phyloP scores from a whole-genome alignment of 1,140 invertebrate genomes.

The Euura saliciscinereae region DNA sequence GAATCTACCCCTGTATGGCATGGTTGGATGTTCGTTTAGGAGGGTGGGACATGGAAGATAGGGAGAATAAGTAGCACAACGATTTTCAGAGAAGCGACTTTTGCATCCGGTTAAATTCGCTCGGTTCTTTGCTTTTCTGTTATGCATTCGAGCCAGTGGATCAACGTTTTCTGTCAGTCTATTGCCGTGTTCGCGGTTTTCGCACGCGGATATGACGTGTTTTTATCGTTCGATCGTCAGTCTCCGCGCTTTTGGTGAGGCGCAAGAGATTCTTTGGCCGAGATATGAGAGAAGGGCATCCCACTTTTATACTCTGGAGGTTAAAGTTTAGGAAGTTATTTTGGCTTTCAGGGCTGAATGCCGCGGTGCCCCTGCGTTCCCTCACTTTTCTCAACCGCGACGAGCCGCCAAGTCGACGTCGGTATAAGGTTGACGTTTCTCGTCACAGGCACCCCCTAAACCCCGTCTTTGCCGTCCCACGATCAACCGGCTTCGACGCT shows the following conservation, averaged over 20 bases:
- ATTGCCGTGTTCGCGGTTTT: not conserved
- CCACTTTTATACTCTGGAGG: constrained; percentile 48
- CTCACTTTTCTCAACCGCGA: constrained; percentile 12
- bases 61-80: too few species aligned
- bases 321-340: constrained; percentile 54
- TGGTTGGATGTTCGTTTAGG: too few species aligned
- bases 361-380: constrained; percentile 11
- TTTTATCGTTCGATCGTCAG: constrained; percentile 35
- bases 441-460: constrained; percentile 34
- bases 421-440: constrained; percentile 42
- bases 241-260: not conserved
- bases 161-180: not conserved
- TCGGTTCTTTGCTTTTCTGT: not conserved
- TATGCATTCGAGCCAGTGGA: not conserved
- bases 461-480: constrained; percentile 15
- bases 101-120: too few species aligned
- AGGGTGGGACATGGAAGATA: too few species aligned
- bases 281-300: constrained; percentile 41
- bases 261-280: constrained; percentile 29
- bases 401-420: constrained; percentile 12
- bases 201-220: constrained; percentile 39
- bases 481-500: constrained; percentile 24
- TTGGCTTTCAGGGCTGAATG: constrained; percentile 42
- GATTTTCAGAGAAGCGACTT: too few species aligned
- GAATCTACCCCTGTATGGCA: too few species aligned